phyloP scores from a whole-genome alignment of 2,888 invertebrate species.

The Ormia ochracea region DNA sequence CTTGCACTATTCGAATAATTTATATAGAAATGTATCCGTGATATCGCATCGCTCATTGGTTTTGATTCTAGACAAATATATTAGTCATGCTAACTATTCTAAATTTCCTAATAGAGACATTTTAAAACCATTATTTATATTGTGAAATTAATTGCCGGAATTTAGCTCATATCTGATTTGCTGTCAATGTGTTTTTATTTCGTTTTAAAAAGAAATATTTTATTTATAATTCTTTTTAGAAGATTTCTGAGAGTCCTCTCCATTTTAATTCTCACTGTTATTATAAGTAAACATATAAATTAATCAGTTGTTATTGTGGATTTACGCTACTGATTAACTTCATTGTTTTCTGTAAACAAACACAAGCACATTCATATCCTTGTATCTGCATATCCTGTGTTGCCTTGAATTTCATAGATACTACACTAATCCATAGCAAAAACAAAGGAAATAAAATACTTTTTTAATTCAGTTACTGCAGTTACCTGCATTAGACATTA shows the following conservation, averaged over 20 bases:
- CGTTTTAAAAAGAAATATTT: neutral
- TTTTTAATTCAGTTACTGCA: neutral
- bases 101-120: too few relatives aligned
- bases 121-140: too few relatives aligned
- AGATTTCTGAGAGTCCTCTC: neutral
- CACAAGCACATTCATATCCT: neutral
- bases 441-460: neutral
- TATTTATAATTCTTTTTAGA: neutral
- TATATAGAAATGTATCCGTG: too few relatives aligned
- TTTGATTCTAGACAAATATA: too few relatives aligned
- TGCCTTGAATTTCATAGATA: neutral
- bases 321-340: slow-evolving; percentile 43
- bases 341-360: slow-evolving; percentile 30
- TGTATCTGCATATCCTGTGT: neutral
- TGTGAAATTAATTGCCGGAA: too few relatives aligned
- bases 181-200: too few relatives aligned
- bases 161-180: too few relatives aligned
- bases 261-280: neutral
- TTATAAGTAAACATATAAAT: neutral
- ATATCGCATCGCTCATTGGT: too few relatives aligned
- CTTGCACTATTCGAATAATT: too few relatives aligned
- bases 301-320: slow-evolving; percentile 22
- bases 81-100: too few relatives aligned
- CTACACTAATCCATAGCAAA: neutral
- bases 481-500: too few relatives aligned